Conservation (phyloP, 2,797 vertebrate genomes). For the Coccyzus lansbergi region DNA sequence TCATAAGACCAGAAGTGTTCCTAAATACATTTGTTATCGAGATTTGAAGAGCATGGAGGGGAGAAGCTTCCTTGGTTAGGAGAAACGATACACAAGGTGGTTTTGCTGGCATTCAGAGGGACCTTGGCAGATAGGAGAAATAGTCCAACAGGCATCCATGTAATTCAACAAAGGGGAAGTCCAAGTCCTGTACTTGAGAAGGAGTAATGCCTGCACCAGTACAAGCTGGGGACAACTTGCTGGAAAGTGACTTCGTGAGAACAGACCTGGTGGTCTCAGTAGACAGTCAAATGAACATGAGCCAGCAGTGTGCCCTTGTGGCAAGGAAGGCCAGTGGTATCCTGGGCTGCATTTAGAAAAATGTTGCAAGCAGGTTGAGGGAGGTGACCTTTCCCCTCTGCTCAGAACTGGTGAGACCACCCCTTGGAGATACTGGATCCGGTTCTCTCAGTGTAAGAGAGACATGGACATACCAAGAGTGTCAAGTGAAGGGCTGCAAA, state of each 20-base stretch:
- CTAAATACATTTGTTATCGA: background rate
- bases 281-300: background rate
- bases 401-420: background rate
- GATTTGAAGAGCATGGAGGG: background rate
- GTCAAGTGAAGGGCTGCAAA: background rate
- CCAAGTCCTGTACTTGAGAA: background rate
- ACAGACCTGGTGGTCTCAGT: background rate
- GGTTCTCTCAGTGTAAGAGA: background rate
- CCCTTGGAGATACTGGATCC: background rate
- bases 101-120: background rate
- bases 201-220: background rate
- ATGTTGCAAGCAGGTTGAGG: rapidly evolving
- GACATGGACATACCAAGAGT: rapidly evolving
- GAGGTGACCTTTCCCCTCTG: background rate
- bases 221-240: background rate
- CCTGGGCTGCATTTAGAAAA: background rate
- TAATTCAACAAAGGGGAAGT: background rate
- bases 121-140: background rate
- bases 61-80: background rate
- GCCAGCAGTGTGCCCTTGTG: background rate
- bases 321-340: background rate
- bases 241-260: background rate
- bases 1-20: background rate
- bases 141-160: background rate
- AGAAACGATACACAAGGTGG: background rate